These are phyloP conservation scores for Microcebus ravelobensis DNA, from an alignment of 2,113 vertebrate genomes.

Conservation along the genomic window DNA sequence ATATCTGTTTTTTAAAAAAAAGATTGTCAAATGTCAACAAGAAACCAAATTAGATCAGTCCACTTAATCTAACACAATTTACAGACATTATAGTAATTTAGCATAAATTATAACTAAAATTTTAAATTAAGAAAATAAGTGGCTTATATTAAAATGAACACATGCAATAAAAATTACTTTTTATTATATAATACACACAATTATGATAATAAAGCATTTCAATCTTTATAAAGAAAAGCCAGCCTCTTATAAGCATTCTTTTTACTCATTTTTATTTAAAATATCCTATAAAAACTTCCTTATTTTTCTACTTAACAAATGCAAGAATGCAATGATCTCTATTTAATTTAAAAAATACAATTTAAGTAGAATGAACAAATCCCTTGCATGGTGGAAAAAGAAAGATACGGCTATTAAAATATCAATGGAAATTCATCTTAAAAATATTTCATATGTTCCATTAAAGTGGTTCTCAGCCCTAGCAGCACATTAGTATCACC, in stretches of 20 bases:
- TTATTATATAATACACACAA: neutral
- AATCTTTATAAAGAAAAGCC: conserved; percentile 2
- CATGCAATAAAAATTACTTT: neutral
- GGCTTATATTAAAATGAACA: conserved; percentile 14
- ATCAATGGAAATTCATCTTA: neutral
- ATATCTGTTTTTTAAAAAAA: conserved; percentile 88
- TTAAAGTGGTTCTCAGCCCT: neutral
- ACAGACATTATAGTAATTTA: neutral
- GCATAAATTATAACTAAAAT: neutral
- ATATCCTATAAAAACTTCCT: neutral
- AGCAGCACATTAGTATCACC: neutral
- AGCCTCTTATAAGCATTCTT: neutral
- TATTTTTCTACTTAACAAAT: neutral
- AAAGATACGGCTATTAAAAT: conserved; percentile 9
- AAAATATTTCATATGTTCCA: conserved; percentile 8
- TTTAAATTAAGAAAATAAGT: conserved; percentile 48
- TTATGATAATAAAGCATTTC: conserved; percentile 39
- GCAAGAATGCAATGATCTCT: neutral
- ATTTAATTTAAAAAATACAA: neutral
- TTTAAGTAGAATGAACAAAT: neutral
- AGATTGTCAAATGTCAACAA: conserved; percentile 50
- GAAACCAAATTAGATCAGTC: conserved; percentile 47
- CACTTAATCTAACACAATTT: conserved; percentile 24
- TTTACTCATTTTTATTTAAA: conserved; percentile 49
- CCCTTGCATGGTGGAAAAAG: neutral